Evolutionary conservation across 2,888 invertebrate species (phyloP), one percentile per base, ranked within the genome.

Genomic region (Lycophotia porphyrea): DNA sequence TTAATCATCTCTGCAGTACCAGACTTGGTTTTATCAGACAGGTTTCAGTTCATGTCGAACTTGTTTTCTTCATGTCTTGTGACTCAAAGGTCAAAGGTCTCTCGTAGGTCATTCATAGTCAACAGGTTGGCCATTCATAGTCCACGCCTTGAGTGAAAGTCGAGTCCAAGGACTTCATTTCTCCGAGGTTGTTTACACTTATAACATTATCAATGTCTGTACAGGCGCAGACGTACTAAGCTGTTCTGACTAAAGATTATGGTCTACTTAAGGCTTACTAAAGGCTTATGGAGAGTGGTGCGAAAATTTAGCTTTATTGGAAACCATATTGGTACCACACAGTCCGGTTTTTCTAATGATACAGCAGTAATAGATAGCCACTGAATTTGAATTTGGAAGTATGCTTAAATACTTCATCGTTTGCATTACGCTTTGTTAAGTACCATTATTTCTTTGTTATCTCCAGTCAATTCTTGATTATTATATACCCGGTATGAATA

Each of bases 91-190:
- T 82, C 75, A 81, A 78, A 78, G 75, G 81, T 81, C 64, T 47
- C 39, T 80, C 65, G 61, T 68, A 65, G 82, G 73, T 85, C 64
- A 67, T 52, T 27, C 63, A 63, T 70, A 85, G 85, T 76, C 72
- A 84, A 82, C 82, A 77, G 39, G 72, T 81, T 81, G 77, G 61
- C 39, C 71, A 66, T 76, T 85, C 71, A 49, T 74, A 67, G 76
- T 66, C 67, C 39, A 71, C 47, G 49, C 69, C 71, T 71, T 71
- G 66, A 82, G 85, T 85, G 82, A 83, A 83, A 83, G 82, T 83
- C 64, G 69, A 65, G 72, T 72, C 68, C 65, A 72, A 85, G 85
- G 70, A 82, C 77, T 82, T 82, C 27, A 82, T 85, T 85, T 82
- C 77, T 65, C 55, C 27, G 49, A 66, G 68, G 63, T 83, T 83